These are phyloP conservation scores for Smutsia temminckii DNA, from an alignment of 2,797 vertebrate species.

Conservation along the genomic window DNA sequence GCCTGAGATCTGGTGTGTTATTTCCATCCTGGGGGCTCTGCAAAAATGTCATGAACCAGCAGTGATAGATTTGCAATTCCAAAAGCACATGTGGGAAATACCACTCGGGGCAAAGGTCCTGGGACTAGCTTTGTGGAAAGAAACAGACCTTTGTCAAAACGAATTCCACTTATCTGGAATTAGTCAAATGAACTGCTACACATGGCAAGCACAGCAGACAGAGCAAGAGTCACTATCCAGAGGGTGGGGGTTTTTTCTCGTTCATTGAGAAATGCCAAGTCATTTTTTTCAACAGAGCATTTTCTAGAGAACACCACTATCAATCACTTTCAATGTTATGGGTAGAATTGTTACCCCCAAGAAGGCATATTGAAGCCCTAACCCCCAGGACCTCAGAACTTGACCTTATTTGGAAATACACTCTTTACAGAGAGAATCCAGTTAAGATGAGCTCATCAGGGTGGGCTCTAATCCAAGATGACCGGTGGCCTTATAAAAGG, in stretches of 20 bases:
- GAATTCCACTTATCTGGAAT: background rate
- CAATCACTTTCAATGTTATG: background rate
- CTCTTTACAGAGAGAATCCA: background rate
- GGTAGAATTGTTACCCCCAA: background rate
- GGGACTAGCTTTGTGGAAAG: background rate
- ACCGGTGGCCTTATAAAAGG: background rate
- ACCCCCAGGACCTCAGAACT: background rate
- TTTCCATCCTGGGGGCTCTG: constrained; percentile 36
- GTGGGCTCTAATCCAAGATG: background rate
- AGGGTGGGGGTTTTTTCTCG: background rate
- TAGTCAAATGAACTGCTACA: background rate
- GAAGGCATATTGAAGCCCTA: background rate
- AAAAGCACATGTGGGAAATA: constrained; percentile 22
- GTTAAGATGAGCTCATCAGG: background rate
- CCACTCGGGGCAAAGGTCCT: background rate
- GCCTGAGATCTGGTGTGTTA: constrained; percentile 12
- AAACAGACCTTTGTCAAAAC: background rate
- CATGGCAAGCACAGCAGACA: background rate
- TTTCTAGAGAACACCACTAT: background rate
- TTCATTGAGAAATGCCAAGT: background rate
- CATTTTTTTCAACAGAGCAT: background rate
- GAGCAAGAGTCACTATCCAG: no score
- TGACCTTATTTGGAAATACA: background rate
- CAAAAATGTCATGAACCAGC: constrained; percentile 40
- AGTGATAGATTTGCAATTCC: constrained; percentile 11